These are phyloP conservation scores for Clarias gariepinus DNA, from an alignment of 2,113 vertebrate species.

Conservation along the genomic window DNA sequence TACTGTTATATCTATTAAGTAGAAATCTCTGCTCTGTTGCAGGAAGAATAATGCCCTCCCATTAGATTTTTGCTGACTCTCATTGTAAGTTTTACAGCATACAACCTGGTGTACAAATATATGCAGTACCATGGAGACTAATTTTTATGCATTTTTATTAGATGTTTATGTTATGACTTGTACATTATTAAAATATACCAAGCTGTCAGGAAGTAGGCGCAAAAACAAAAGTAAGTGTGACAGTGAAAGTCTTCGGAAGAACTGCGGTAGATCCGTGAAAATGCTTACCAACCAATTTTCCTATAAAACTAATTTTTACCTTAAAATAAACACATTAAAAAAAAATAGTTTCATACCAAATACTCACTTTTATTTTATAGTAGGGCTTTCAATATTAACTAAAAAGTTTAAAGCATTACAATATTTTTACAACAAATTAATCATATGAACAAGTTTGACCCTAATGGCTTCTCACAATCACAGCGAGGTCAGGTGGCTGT, in stretches of 20 bases:
- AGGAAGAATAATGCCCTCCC: background rate
- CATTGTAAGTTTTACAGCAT: background rate
- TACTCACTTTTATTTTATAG: background rate
- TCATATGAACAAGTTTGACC: too few relatives aligned
- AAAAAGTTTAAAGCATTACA: too few relatives aligned
- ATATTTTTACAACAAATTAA: too few relatives aligned
- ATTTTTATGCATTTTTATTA: background rate
- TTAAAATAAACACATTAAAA: background rate
- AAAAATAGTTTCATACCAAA: background rate
- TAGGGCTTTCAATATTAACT: too few relatives aligned
- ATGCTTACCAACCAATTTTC: background rate
- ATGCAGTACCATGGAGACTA: background rate
- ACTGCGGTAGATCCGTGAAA: background rate
- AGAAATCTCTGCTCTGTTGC: background rate
- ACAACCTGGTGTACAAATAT: background rate
- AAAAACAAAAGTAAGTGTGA: background rate
- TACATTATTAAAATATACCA: background rate
- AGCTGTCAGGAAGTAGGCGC: background rate
- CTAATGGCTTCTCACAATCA: too few relatives aligned
- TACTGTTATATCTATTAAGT: background rate
- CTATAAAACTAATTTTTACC: background rate
- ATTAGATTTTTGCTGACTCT: constrained; percentile 12
- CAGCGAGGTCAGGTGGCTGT: too few relatives aligned
- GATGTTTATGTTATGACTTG: background rate
- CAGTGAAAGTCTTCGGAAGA: background rate